These are phyloP conservation scores for Tineola bisselliella DNA, from an alignment of 2,888 invertebrate genomes.

Conservation along the genomic window DNA sequence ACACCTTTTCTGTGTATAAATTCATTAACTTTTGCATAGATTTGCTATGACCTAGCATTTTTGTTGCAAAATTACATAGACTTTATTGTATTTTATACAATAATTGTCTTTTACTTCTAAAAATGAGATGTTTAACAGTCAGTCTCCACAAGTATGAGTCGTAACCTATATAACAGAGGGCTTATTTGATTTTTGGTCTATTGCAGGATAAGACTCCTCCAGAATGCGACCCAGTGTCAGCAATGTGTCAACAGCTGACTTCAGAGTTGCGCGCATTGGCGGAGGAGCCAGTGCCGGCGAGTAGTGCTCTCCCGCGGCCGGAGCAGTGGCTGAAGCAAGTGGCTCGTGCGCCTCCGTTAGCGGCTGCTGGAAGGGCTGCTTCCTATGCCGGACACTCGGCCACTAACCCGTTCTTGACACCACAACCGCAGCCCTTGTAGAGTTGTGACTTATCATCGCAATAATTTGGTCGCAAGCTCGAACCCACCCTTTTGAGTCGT, in stretches of 20 bases:
- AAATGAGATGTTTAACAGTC: too few relatives aligned
- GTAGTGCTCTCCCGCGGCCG: constrained; percentile 74
- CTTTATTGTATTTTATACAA: too few relatives aligned
- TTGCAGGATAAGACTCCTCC: constrained; percentile 16
- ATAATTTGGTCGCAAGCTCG: too few relatives aligned
- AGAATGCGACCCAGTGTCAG: constrained; percentile 68
- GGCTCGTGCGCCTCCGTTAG: constrained; percentile 55
- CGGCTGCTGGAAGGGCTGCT: constrained; percentile 61
- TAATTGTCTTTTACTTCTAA: too few relatives aligned
- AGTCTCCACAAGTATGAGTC: too few relatives aligned
- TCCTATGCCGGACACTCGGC: constrained; percentile 47
- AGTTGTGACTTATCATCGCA: not conserved
- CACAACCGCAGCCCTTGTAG: not conserved
- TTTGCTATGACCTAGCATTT: too few relatives aligned
- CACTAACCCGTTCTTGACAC: constrained; percentile 23
- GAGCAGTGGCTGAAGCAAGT: constrained; percentile 86
- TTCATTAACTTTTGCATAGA: too few relatives aligned
- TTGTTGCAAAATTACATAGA: too few relatives aligned
- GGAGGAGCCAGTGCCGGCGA: constrained; percentile 45
- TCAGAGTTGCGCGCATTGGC: constrained; percentile 79
- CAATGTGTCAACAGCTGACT: constrained; percentile 83
- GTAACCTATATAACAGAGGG: too few relatives aligned
- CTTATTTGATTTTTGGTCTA: too few relatives aligned
- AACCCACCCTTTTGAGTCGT: too few relatives aligned
- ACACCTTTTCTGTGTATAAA: too few relatives aligned